Conservation (phyloP, 2,888 invertebrate species). For the Morpho deidamia region DNA sequence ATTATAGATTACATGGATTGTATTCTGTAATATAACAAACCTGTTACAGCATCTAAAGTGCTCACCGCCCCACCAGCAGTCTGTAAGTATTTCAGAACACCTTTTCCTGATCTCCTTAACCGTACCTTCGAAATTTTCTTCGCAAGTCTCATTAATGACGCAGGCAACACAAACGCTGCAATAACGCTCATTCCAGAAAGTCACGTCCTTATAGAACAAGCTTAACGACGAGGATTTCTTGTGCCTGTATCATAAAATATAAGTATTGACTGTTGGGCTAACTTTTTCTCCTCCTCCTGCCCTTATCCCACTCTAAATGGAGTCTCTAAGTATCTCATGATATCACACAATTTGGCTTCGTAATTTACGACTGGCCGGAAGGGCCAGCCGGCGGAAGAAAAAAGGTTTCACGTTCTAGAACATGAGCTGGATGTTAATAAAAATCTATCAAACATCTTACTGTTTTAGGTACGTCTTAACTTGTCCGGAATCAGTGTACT, state of each 20-base stretch:
- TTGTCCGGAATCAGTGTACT: slow-evolving; percentile 49
- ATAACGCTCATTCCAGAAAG: slow-evolving; percentile 49
- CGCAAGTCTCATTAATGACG: slow-evolving; percentile 43
- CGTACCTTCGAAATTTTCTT: slow-evolving; percentile 37
- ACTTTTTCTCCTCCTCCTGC: too few species aligned
- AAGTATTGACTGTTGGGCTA: too few species aligned
- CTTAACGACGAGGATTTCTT: slow-evolving; percentile 35
- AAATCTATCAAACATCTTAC: slow-evolving; percentile 32
- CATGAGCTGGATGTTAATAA: too few species aligned
- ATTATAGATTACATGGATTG: not conserved
- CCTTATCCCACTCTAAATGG: too few species aligned
- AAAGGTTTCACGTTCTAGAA: too few species aligned
- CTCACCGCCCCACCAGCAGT: slow-evolving; percentile 56
- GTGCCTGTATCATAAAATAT: slow-evolving; percentile 33
- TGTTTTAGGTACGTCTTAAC: slow-evolving; percentile 41
- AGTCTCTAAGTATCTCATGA: too few species aligned
- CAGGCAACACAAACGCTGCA: slow-evolving; percentile 52
- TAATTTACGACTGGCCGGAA: too few species aligned
- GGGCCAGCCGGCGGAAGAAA: too few species aligned
- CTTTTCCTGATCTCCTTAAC: slow-evolving; percentile 41
- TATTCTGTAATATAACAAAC: slow-evolving; percentile 26
- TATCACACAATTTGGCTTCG: too few species aligned
- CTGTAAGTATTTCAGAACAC: slow-evolving; percentile 48
- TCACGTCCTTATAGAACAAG: slow-evolving; percentile 49
- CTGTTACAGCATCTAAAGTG: slow-evolving; percentile 57